phyloP scores from a whole-genome alignment of 2,113 vertebrate species.

The Sialia sialis region DNA sequence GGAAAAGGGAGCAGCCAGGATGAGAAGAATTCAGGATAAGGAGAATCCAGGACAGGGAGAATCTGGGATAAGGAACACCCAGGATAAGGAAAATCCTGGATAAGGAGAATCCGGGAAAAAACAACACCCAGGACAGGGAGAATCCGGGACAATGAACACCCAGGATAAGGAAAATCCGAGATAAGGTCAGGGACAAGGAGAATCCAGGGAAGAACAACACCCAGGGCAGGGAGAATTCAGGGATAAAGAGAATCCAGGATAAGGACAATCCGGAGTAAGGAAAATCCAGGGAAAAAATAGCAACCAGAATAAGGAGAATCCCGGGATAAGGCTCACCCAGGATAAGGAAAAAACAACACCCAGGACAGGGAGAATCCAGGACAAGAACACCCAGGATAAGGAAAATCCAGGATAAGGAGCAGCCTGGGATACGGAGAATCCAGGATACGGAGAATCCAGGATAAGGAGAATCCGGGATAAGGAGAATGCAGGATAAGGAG shows the following conservation, averaged over 20 bases:
- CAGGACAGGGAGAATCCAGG: not conserved
- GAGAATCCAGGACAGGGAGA: not conserved
- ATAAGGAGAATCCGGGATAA: accelerated
- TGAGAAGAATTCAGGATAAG: not conserved
- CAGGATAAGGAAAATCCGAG: not conserved
- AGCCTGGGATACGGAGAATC: too few species aligned
- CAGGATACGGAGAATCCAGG: not conserved
- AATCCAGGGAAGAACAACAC: too few species aligned
- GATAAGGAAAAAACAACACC: too few species aligned
- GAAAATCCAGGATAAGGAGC: too few species aligned
- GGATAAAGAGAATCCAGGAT: too few species aligned
- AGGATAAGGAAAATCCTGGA: not conserved
- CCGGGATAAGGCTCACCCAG: not conserved
- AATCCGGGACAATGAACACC: not conserved
- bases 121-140: too few species aligned
- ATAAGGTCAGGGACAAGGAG: not conserved
- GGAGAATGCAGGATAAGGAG: not conserved
- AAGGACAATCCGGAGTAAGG: too few species aligned
- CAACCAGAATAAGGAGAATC: not conserved
- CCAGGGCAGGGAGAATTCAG: too few species aligned
- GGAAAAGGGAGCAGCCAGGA: too few species aligned
- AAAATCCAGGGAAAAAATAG: too few species aligned
- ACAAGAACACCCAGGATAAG: too few species aligned
- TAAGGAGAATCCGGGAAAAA: not conserved
- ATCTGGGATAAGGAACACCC: not conserved